These are phyloP conservation scores for Phalloptychus januarius DNA, from an alignment of 2,797 vertebrate species.

Conservation along the genomic window DNA sequence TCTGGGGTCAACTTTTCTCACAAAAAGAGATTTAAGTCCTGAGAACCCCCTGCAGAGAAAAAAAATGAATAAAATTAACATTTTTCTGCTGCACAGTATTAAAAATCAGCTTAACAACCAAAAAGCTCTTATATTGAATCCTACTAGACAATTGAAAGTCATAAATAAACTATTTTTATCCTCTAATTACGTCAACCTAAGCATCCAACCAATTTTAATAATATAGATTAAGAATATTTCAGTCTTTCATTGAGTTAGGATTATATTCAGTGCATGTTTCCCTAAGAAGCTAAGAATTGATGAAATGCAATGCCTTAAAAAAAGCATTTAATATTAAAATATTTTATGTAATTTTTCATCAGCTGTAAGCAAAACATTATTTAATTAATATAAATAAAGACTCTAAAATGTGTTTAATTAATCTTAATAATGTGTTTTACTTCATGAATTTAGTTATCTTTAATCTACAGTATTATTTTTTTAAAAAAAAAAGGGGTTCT, in stretches of 20 bases:
- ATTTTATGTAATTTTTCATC: too few relatives aligned
- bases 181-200: background rate
- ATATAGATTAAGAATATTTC: background rate
- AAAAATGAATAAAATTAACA: constrained; percentile 9
- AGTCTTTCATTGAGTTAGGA: background rate
- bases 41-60: constrained; percentile 78
- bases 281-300: background rate
- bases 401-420: background rate
- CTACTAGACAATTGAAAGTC: background rate
- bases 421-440: background rate
- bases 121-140: background rate
- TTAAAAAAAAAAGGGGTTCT: too few relatives aligned
- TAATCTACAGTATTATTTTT: too few relatives aligned
- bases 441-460: background rate
- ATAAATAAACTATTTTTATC: background rate
- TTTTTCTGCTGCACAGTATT: constrained; percentile 6
- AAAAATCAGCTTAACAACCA: background rate
- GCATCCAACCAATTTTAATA: background rate
- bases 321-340: background rate
- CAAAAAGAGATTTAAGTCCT: constrained; percentile 94
- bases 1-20: constrained; percentile 94
- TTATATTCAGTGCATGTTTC: background rate
- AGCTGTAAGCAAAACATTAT: too few relatives aligned
- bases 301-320: background rate
- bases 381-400: background rate